These are phyloP conservation scores for Toxotes jaculatrix DNA, from an alignment of 2,113 vertebrate genomes.

Conservation along the genomic window DNA sequence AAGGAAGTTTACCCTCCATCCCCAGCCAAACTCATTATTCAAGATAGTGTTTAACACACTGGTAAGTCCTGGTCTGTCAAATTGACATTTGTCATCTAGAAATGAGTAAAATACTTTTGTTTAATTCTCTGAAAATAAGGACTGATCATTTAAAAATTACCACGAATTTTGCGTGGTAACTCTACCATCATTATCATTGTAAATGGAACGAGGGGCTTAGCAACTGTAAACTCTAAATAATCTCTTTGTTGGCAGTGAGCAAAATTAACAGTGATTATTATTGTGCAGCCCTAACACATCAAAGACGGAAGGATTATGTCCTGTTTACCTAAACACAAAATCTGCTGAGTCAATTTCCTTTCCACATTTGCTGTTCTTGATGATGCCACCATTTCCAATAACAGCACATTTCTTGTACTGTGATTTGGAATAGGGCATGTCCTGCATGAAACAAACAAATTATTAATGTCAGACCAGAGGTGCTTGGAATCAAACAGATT, in stretches of 20 bases:
- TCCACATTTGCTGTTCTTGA: constrained; percentile 96
- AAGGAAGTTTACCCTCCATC: no score
- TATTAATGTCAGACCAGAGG: constrained; percentile 4
- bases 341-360: constrained; percentile 94
- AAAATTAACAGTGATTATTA: neutral
- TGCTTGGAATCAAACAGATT: neutral
- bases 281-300: constrained; percentile 5
- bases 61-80: no score
- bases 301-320: neutral
- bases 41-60: no score
- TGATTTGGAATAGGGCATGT: constrained; percentile 96
- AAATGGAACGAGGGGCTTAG: no score
- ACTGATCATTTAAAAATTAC: no score
- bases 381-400: constrained; percentile 96
- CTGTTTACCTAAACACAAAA: constrained; percentile 92
- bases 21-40: no score
- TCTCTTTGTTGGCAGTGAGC: neutral
- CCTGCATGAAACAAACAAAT: constrained; percentile 81
- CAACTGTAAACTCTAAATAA: neutral
- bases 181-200: no score
- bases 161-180: no score
- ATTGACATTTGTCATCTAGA: no score
- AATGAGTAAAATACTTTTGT: no score
- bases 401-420: constrained; percentile 98
- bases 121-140: no score